A percentile compares a stretch with the other conserved stretches of the same genome.
phyloP scores from a whole-genome alignment of 2,797 vertebrate species.

The Taenioides sp. region DNA sequence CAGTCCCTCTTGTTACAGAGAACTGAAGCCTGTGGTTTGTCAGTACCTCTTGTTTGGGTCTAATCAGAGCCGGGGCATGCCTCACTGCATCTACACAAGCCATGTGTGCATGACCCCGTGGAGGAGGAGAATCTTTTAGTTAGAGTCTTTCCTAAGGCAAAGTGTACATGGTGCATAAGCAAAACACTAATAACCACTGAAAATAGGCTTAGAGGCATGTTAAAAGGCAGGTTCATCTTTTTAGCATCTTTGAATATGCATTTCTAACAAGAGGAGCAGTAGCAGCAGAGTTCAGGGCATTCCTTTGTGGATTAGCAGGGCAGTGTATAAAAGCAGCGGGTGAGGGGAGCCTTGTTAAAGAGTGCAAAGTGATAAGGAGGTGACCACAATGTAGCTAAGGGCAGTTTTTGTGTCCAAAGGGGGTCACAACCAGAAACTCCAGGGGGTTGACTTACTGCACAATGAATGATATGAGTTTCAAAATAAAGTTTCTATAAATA shows the following conservation, averaged over 20 bases:
- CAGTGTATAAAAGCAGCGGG: constrained; percentile 63
- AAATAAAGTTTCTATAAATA: background rate
- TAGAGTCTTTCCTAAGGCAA: constrained; percentile 40
- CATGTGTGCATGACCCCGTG: constrained; percentile 56
- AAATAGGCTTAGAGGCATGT: constrained; percentile 15
- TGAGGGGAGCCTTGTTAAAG: constrained; percentile 49
- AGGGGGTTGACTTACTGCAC: background rate
- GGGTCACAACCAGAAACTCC: constrained; percentile 45
- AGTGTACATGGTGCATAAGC: constrained; percentile 41
- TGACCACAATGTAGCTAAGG: constrained; percentile 49
- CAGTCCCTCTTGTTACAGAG: constrained; percentile 31
- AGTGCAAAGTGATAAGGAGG: constrained; percentile 49
- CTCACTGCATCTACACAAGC: constrained; percentile 63
- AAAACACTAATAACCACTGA: constrained; percentile 33
- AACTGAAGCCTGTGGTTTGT: constrained; percentile 62
- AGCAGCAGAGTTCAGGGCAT: constrained; percentile 69
- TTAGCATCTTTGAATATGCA: constrained; percentile 27
- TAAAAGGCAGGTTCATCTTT: constrained; percentile 17
- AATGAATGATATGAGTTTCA: background rate
- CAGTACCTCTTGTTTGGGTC: constrained; percentile 66
- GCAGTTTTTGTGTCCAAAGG: constrained; percentile 57
- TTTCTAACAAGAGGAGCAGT: constrained; percentile 20
- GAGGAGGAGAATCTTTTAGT: constrained; percentile 48
- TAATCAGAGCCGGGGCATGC: constrained; percentile 64
- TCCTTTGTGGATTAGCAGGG: constrained; percentile 75